A percentile compares a stretch with the other conserved stretches of the same genome.
Evolutionary conservation across 2,113 vertebrate species (phyloP).

Genomic region (Ginglymostoma cirratum): DNA sequence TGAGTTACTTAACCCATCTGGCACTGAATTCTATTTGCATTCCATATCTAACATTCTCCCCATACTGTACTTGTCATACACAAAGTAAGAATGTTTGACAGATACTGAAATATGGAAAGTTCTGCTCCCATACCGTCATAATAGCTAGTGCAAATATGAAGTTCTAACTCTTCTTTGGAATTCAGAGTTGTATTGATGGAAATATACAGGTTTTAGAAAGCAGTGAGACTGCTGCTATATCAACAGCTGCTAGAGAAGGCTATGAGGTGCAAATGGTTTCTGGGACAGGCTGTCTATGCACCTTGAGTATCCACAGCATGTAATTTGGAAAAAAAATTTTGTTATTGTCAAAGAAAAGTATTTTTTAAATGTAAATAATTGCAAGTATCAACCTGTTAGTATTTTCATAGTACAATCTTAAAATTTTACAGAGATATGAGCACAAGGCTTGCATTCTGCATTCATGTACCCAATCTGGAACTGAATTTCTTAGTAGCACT

Average conservation of each 20-base stretch:
- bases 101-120: neutral
- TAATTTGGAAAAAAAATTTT: neutral
- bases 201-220: slow-evolving; percentile 7
- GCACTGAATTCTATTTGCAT: neutral
- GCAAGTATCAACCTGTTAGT: neutral
- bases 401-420: neutral
- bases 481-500: neutral
- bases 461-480: neutral
- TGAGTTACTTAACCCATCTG: slow-evolving; percentile 1
- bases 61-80: neutral
- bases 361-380: neutral
- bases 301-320: neutral
- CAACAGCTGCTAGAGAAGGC: neutral
- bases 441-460: neutral
- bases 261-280: neutral
- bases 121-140: neutral
- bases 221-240: neutral
- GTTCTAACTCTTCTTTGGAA: neutral
- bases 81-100: neutral
- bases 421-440: neutral
- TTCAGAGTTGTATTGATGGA: too few relatives aligned
- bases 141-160: neutral
- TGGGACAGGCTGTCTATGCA: neutral
- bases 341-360: neutral
- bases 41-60: neutral